phyloP scores from a whole-genome alignment of 1,140 invertebrate genomes.

The Drosophila ambigua region DNA sequence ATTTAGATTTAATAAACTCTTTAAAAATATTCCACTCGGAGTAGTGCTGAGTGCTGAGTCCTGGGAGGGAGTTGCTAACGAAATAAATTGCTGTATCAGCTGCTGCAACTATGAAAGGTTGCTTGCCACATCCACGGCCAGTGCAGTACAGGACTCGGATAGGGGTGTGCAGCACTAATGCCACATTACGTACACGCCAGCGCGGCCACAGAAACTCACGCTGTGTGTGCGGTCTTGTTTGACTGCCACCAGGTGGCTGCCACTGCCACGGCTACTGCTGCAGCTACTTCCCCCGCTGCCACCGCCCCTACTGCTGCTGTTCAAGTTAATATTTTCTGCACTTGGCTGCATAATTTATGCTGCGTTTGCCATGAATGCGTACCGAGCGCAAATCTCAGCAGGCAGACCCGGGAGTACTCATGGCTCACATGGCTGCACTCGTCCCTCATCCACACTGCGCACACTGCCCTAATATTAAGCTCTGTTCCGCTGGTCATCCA shows the following conservation, averaged over 20 bases:
- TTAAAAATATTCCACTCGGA: neutral
- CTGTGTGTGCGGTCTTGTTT: slow-evolving; percentile 69
- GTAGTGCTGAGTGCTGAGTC: too few species aligned
- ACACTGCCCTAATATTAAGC: slow-evolving; percentile 27
- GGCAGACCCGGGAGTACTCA: slow-evolving; percentile 34
- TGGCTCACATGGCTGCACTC: slow-evolving; percentile 7
- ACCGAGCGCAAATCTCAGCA: slow-evolving; percentile 57
- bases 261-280: too few species aligned
- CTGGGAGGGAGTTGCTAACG: slow-evolving; percentile 40
- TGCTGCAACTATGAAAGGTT: slow-evolving; percentile 43
- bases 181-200: slow-evolving; percentile 46
- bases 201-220: slow-evolving; percentile 28
- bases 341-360: slow-evolving; percentile 77
- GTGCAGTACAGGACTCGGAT: neutral
- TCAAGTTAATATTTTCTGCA: slow-evolving; percentile 76
- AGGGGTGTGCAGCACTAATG: slow-evolving; percentile 1
- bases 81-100: slow-evolving; percentile 73
- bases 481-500: slow-evolving; percentile 38
- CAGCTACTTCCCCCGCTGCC: neutral
- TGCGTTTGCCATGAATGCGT: slow-evolving; percentile 40
- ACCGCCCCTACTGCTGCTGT: slow-evolving; percentile 15
- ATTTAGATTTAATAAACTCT: neutral
- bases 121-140: slow-evolving; percentile 13
- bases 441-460: neutral
- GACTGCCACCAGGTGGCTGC: slow-evolving; percentile 56